phyloP scores from a whole-genome alignment of 2,888 invertebrate species.

The Rhodophaea formosa region DNA sequence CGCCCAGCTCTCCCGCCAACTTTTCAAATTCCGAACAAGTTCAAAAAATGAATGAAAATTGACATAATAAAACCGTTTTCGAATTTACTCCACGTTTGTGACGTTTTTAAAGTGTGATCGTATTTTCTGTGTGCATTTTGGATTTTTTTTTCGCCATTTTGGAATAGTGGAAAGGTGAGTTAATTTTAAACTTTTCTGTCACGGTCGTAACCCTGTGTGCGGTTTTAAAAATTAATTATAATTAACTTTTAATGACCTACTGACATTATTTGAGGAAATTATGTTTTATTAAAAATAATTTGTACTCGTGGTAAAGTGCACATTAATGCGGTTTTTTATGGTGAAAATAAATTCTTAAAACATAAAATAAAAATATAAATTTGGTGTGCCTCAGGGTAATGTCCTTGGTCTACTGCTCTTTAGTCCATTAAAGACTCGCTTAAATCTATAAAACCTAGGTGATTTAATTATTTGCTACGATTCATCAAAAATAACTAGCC shows the following conservation, averaged over 20 bases:
- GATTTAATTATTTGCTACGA: too few relatives aligned
- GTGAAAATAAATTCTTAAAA: too few relatives aligned
- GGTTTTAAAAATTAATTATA: neutral
- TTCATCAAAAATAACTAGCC: too few relatives aligned
- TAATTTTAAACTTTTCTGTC: conserved; percentile 10
- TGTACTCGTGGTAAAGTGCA: too few relatives aligned
- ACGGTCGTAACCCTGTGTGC: conserved; percentile 3
- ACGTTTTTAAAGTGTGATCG: conserved; percentile 11
- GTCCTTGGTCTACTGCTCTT: too few relatives aligned
- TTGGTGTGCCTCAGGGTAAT: too few relatives aligned
- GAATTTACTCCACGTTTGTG: conserved; percentile 11
- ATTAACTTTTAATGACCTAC: neutral
- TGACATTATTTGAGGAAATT: neutral
- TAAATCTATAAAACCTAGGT: too few relatives aligned
- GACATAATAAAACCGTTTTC: neutral
- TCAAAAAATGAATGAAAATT: conserved; percentile 16
- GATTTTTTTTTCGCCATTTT: conserved; percentile 18
- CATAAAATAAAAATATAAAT: too few relatives aligned
- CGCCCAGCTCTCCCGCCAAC: conserved; percentile 1
- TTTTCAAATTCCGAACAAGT: conserved; percentile 7
- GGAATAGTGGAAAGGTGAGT: conserved; percentile 23
- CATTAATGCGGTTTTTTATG: too few relatives aligned
- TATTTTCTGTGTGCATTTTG: conserved; percentile 19
- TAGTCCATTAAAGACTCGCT: too few relatives aligned
- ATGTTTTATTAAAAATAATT: too few relatives aligned